Percentiles rank a stretch among this genome's conserved stretches.
Evolutionary conservation across 2,888 invertebrate genomes (phyloP).

Genomic region (Apeira syringaria): DNA sequence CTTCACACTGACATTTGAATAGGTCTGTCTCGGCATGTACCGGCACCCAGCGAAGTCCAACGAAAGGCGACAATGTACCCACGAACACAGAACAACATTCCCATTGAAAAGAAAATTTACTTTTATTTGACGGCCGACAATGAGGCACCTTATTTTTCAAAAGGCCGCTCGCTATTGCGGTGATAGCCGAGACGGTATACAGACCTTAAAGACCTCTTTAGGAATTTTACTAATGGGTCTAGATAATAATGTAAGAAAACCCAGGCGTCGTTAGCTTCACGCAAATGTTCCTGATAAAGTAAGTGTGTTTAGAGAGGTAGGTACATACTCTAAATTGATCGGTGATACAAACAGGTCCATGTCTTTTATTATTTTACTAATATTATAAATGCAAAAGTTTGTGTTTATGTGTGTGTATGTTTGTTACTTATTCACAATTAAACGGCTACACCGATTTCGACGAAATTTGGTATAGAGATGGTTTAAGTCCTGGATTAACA

Average conservation of each 20-base stretch:
- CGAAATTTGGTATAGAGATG: too few species aligned
- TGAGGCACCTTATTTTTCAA: constrained; percentile 63
- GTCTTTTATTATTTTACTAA: too few species aligned
- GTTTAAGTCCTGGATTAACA: too few species aligned
- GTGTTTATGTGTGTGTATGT: too few species aligned
- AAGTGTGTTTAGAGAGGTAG: constrained; percentile 20
- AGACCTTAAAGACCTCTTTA: constrained; percentile 27
- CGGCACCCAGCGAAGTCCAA: constrained; percentile 75
- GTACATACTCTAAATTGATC: constrained; percentile 2
- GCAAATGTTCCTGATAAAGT: constrained; percentile 32
- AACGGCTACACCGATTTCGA: too few species aligned
- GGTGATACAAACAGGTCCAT: too few species aligned
- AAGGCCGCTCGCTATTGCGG: constrained; percentile 33
- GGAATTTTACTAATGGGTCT: constrained; percentile 32
- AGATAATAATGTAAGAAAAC: constrained; percentile 32
- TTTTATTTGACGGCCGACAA: constrained; percentile 66
- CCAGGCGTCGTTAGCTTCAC: constrained; percentile 30
- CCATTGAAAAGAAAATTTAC: constrained; percentile 79
- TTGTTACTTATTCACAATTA: too few species aligned
- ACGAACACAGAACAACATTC: constrained; percentile 69
- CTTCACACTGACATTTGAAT: constrained; percentile 81
- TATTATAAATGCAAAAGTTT: too few species aligned
- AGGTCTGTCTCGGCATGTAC: constrained; percentile 78
- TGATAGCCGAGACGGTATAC: constrained; percentile 25
- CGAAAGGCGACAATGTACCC: constrained; percentile 80